Base-by-base conservation (phyloP, 2,797 vertebrate species). In the Tapirus indicus region DNA sequence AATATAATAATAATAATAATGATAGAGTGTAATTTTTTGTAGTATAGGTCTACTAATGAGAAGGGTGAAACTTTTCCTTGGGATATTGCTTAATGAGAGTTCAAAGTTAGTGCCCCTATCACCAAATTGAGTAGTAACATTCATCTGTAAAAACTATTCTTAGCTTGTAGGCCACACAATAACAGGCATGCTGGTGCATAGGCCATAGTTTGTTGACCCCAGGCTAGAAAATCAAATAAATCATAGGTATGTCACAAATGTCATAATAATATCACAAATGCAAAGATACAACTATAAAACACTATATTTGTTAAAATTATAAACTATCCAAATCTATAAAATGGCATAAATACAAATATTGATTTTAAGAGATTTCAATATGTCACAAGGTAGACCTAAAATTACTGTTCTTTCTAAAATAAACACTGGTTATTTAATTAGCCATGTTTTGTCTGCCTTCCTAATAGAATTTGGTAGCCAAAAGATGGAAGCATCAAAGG, bases 371-470 rank as follows among this genome's bases (percentile, higher is more conserved):
- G 58, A 66, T 41, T 74, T 88, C 58, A 64, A 54, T 69, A 72
- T 27, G 16, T 52, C 27, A 88, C 29, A 64, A 25, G 13, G 17
- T 56, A 75, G 58, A 83, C 5, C 38, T 94, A 83, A 94, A 83
- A 49, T 75, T 56, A 84, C 38, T 66, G 56, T 83, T 83, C 58
- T 49, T 75, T 38, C 32, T 56, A 89, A 88, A 88, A 62, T 41
- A 94, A 89, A 85, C 27, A 92, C 27, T 92, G 54, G 27, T 66
- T 83, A 88, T 94, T 66, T 58, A 83, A 74, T 82, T 74, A 75
- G 77, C 47, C 44, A 71, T 80, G 77, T 60, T 75, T 77, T 77
- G 17, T 83, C 62, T 93, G 17, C 23, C 60, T 90, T 64, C 56
- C 75, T 66, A 75, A 83, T 27, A 64, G 35, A 88, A 88, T 44